Evolutionary conservation across 2,113 vertebrate genomes (phyloP).

Genomic region (Triplophysa rosa): DNA sequence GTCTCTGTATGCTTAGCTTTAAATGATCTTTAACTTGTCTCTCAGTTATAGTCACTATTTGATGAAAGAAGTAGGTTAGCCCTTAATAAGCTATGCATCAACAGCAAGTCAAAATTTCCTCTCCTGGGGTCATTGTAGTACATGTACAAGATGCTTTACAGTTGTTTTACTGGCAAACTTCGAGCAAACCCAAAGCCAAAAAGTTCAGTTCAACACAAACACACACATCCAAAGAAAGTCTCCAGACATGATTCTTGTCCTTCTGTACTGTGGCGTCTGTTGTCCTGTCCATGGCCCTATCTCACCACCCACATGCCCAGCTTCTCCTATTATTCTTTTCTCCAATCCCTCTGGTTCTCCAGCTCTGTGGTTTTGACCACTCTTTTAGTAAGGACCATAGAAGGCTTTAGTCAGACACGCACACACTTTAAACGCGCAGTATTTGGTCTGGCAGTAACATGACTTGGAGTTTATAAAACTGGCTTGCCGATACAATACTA

Average conservation of each 20-base stretch:
- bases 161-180: slow-evolving; percentile 18
- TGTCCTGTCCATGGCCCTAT: slow-evolving; percentile 52
- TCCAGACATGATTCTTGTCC: slow-evolving; percentile 31
- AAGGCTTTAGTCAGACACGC: slow-evolving; percentile 34
- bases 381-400: slow-evolving; percentile 32
- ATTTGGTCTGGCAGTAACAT: slow-evolving; percentile 32
- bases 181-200: slow-evolving; percentile 29
- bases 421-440: slow-evolving; percentile 24
- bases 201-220: slow-evolving; percentile 34
- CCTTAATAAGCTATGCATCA: slow-evolving; percentile 18
- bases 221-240: slow-evolving; percentile 27
- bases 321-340: slow-evolving; percentile 5
- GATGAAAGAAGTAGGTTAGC: slow-evolving; percentile 15
- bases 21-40: neutral
- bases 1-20: neutral
- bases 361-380: slow-evolving; percentile 32
- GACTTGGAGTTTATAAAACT: slow-evolving; percentile 34
- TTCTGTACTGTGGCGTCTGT: slow-evolving; percentile 44
- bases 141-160: slow-evolving; percentile 13
- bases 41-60: neutral
- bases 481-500: slow-evolving; percentile 33
- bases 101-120: slow-evolving; percentile 26
- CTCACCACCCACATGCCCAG: slow-evolving; percentile 44
- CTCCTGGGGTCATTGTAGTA: slow-evolving; percentile 33
- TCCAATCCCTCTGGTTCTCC: slow-evolving; percentile 8